Base-by-base conservation (phyloP, 2,797 vertebrate genomes). In the Sebastes aleutianus region DNA sequence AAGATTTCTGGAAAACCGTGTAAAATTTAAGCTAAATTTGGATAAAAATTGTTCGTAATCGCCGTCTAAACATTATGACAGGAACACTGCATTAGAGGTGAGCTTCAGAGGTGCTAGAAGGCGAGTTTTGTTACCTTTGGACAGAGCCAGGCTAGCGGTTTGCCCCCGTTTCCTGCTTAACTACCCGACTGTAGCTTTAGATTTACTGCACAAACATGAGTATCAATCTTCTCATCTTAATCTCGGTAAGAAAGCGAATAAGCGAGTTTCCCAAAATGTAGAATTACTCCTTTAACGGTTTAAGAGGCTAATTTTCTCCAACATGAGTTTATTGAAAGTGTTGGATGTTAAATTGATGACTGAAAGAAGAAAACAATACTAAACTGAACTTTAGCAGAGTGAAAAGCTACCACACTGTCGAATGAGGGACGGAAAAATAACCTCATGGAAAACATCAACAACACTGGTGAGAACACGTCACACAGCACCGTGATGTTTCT, bases 371-470 rank as follows among this genome's bases (percentile, higher is more conserved):
- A 57, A 78, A 70, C 54, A 32, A 27, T 18, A 11, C 18, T 26
- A 78, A 79, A 22, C 39, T 79, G 70, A 85, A 56, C 31, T 66
- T 12, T 13, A 66, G 62, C 64, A 64, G 68, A 61, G 70, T 20
- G 39, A 77, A 76, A 78, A 65, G 47, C 50, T 63, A 65, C 27
- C 39, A 75, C 58, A 58, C 70, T 50, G 22, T 59, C 4, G 7
- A 70, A 64, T 34, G 57, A 69, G 18, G 79, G 85, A 80, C 29
- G 72, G 78, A 85, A 82, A 85, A 74, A 75, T 74, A 12, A 80
- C 64, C 63, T 29, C 29, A 61, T 54, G 50, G 22, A 34, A 80
- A 84, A 87, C 20, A 64, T 54, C 22, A 81, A 66, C 56, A 63
- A 70, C 54, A 29, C 34, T 12, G 70, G 29, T 4, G 63, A 73